Evolutionary conservation across 2,888 invertebrate genomes (phyloP).

Genomic region (Coecobrya sp.): DNA sequence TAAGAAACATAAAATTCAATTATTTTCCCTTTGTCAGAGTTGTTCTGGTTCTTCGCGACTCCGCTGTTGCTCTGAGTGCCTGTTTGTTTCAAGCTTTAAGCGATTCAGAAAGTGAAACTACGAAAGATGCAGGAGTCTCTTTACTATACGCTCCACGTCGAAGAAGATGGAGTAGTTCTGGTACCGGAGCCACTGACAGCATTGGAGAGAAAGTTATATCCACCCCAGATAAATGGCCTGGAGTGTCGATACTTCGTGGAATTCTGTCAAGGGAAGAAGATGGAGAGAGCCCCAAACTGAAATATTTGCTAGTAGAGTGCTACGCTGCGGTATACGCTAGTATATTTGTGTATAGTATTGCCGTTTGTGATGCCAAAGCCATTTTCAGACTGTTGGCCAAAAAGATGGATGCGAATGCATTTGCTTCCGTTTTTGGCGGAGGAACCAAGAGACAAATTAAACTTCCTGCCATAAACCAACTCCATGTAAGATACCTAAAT

Average conservation of each 20-base stretch:
- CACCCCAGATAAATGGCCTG: conserved; percentile 96
- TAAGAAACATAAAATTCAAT: no score
- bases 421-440: conserved; percentile 95
- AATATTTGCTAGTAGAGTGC: conserved; percentile 96
- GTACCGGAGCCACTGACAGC: conserved; percentile 87
- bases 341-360: conserved; percentile 96
- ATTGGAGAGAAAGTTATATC: conserved; percentile 91
- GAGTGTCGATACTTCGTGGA: conserved; percentile 97
- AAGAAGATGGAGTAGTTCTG: conserved; percentile 93
- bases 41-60: conserved; percentile 94
- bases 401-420: conserved; percentile 92
- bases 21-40: conserved; percentile 65
- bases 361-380: conserved; percentile 97
- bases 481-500: conserved; percentile 84
- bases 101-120: conserved; percentile 90
- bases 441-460: conserved; percentile 95
- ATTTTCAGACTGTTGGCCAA: conserved; percentile 96
- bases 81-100: conserved; percentile 99
- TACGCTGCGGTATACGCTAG: conserved; percentile 98
- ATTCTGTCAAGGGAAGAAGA: conserved; percentile 97
- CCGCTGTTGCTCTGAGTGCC: conserved; percentile 98
- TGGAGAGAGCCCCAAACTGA: conserved; percentile 96
- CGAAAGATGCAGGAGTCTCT: conserved; percentile 84
- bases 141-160: conserved; percentile 89
- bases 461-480: conserved; percentile 90